These are phyloP conservation scores for Dione vanillae DNA, from an alignment of 2,888 invertebrate genomes.

Conservation along the genomic window DNA sequence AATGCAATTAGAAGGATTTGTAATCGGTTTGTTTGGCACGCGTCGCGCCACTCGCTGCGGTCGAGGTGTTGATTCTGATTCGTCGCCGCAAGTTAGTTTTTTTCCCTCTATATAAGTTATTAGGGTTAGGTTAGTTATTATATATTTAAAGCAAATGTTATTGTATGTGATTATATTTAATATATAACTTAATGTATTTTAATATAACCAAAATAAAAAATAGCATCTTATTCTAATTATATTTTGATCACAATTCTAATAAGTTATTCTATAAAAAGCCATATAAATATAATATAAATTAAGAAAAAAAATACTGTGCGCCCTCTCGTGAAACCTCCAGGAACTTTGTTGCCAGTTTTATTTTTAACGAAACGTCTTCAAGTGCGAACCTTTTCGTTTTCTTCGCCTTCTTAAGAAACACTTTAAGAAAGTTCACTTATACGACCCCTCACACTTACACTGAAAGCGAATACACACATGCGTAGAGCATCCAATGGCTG, in stretches of 20 bases:
- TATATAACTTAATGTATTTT: background rate
- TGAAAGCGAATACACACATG: constrained; percentile 52
- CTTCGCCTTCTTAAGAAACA: constrained; percentile 82
- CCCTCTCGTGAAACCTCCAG: constrained; percentile 65
- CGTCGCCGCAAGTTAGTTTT: constrained; percentile 39
- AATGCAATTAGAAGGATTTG: constrained; percentile 69
- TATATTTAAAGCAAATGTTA: background rate
- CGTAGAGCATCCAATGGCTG: constrained; percentile 36
- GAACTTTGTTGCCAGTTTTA: constrained; percentile 63
- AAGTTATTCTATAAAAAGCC: background rate
- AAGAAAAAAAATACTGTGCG: constrained; percentile 52
- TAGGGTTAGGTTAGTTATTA: background rate
- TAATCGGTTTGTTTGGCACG: constrained; percentile 63
- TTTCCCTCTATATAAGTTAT: background rate
- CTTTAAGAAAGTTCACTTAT: constrained; percentile 76
- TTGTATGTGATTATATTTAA: background rate
- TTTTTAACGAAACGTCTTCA: constrained; percentile 78
- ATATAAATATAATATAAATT: background rate
- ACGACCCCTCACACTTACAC: constrained; percentile 63
- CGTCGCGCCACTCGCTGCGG: constrained; percentile 53
- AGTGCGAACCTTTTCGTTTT: constrained; percentile 80
- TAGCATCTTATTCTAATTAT: background rate
- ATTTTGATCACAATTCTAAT: background rate
- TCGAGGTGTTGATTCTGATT: constrained; percentile 54
- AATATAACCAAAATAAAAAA: background rate